Percentiles rank a stretch among this genome's conserved stretches.
phyloP scores from a whole-genome alignment of 2,113 vertebrate species.

The Neogobius melanostomus region DNA sequence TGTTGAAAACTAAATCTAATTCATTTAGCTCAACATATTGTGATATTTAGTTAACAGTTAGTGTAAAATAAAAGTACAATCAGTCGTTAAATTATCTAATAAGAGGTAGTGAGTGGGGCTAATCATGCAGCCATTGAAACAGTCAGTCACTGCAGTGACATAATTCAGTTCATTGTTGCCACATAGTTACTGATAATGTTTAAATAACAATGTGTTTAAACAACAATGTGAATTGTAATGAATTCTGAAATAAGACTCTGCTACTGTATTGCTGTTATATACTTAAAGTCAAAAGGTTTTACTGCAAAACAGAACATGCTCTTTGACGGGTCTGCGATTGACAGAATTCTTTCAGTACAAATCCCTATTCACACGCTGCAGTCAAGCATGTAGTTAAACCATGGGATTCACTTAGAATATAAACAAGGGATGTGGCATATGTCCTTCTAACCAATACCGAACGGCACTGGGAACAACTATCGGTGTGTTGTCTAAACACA shows the following conservation, averaged over 20 bases:
- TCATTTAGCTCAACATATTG: background rate
- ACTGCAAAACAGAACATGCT: conserved; percentile 30
- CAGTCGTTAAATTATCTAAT: conserved; percentile 56
- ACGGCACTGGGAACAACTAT: conserved; percentile 38
- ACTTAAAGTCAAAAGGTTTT: conserved; percentile 33
- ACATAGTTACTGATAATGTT: conserved; percentile 23
- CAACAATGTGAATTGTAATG: conserved; percentile 7
- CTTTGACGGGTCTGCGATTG: conserved; percentile 38
- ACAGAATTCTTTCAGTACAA: conserved; percentile 47
- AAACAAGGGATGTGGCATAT: conserved; percentile 56
- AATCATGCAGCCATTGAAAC: conserved; percentile 42
- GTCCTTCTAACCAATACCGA: conserved; percentile 37
- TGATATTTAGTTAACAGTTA: no score
- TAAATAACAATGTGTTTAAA: conserved; percentile 22
- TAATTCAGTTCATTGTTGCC: conserved; percentile 19
- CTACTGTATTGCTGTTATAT: background rate
- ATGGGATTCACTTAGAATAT: conserved; percentile 61
- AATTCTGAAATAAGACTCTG: background rate
- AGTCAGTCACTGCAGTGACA: background rate
- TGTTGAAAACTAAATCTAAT: no score
- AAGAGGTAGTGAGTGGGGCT: conserved; percentile 76
- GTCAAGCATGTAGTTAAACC: conserved; percentile 38
- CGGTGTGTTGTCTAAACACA: conserved; percentile 57
- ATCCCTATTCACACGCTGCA: conserved; percentile 31
- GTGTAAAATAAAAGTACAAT: conserved; percentile 28